These are phyloP conservation scores for Myiozetetes cayanensis DNA, from an alignment of 2,113 vertebrate species.

Conservation along the genomic window DNA sequence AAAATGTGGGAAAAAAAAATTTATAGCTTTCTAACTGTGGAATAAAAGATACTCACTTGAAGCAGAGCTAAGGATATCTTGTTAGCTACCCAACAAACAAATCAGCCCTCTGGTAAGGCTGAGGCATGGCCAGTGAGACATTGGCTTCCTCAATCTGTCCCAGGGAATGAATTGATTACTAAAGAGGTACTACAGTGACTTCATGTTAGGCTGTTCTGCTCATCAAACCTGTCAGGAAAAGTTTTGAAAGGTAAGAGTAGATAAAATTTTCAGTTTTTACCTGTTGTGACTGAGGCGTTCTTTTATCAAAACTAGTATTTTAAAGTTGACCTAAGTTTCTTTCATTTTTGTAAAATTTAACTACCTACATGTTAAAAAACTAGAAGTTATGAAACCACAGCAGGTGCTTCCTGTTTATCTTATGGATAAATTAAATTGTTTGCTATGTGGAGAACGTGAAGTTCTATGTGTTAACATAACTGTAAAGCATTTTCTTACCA, in stretches of 20 bases:
- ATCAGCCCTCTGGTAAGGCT: neutral
- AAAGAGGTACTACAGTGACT: neutral
- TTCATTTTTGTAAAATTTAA: neutral
- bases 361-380: neutral
- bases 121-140: neutral
- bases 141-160: neutral
- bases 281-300: neutral
- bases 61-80: neutral
- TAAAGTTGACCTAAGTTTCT: neutral
- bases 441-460: neutral
- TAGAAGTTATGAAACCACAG: neutral
- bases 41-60: neutral
- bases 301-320: neutral
- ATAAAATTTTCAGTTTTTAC: neutral
- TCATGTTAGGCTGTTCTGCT: neutral
- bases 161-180: neutral
- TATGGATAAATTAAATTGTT: neutral
- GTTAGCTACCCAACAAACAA: neutral
- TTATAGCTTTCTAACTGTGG: neutral
- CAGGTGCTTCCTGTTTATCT: neutral
- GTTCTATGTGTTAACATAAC: neutral
- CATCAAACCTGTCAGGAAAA: neutral
- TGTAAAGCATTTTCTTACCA: neutral
- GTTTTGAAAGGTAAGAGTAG: neutral
- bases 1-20: fast-evolving